Percentiles rank a stretch among this genome's conserved stretches.
phyloP scores from a whole-genome alignment of 2,888 invertebrate genomes.

The Liodrosophila aerea region DNA sequence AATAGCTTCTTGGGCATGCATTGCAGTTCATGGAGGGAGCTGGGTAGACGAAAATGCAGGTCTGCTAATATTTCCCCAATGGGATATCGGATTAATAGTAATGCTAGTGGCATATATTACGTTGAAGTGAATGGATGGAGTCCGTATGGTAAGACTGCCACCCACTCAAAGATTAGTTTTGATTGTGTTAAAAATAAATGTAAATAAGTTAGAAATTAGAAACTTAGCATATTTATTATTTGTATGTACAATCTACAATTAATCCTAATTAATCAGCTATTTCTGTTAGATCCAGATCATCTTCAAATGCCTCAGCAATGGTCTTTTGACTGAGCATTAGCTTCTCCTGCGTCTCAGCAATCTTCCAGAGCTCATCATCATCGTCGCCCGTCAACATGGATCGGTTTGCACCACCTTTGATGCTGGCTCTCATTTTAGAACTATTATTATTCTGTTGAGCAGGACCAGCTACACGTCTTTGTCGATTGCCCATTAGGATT shows the following conservation, averaged over 20 bases:
- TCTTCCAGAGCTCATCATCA: conserved; percentile 82
- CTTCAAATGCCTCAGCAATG: conserved; percentile 76
- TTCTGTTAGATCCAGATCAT: conserved; percentile 79
- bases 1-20: conserved; percentile 66
- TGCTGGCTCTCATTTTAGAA: conserved; percentile 43
- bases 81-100: conserved; percentile 68
- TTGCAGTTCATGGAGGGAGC: conserved; percentile 67
- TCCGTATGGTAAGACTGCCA: conserved; percentile 68
- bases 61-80: conserved; percentile 51
- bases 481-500: conserved; percentile 83
- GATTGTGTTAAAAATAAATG: conserved; percentile 23
- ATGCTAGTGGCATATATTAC: conserved; percentile 75
- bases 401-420: conserved; percentile 57
- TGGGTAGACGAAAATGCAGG: conserved; percentile 60
- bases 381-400: conserved; percentile 75
- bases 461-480: conserved; percentile 49
- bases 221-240: background rate
- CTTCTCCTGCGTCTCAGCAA: conserved; percentile 79
- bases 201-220: background rate
- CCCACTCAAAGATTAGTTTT: background rate
- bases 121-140: conserved; percentile 67
- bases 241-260: conserved; percentile 5
- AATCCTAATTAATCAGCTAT: conserved; percentile 53
- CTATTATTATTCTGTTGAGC: conserved; percentile 27
- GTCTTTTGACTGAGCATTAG: conserved; percentile 69